Percentiles rank a stretch among this genome's conserved stretches.
phyloP scores from a whole-genome alignment of 37 sponge, comb jelly and placozoan species.

The Haliclona indistincta region DNA sequence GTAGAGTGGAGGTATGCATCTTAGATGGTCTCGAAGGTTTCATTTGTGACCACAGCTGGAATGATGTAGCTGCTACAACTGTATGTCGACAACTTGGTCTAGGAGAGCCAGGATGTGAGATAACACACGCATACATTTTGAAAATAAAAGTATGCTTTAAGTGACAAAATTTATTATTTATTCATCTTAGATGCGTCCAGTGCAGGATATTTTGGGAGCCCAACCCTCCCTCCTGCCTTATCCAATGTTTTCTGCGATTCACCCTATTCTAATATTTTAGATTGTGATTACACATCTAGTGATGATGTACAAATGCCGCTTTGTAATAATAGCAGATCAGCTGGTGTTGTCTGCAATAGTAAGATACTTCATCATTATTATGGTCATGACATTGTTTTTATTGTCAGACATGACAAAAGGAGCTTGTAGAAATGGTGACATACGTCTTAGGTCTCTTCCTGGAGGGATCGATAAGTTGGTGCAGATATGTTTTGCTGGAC shows the following conservation, averaged over 20 bases:
- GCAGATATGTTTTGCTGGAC: background rate
- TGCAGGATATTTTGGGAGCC: too few relatives aligned
- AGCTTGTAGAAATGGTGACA: background rate
- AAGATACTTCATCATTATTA: too few relatives aligned
- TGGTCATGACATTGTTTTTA: too few relatives aligned
- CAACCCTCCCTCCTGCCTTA: too few relatives aligned
- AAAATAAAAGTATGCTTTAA: background rate
- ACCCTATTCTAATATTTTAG: too few relatives aligned
- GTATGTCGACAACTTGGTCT: background rate
- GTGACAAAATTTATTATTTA: background rate
- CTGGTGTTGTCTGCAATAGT: background rate
- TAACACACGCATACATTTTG: background rate
- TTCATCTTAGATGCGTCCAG: background rate
- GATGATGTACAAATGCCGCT: too few relatives aligned
- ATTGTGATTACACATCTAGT: too few relatives aligned
- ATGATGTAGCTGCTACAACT: background rate
- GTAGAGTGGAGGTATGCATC: background rate
- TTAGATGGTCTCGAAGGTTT: background rate
- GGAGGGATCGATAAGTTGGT: background rate
- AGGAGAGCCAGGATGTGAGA: conserved; percentile 7
- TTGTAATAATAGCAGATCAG: background rate
- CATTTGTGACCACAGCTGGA: background rate
- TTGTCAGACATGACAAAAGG: background rate
- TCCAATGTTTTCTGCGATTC: too few relatives aligned
- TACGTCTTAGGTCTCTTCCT: background rate